phyloP scores from a whole-genome alignment of 2,888 invertebrate species.

The Lasioglossum lativentre region DNA sequence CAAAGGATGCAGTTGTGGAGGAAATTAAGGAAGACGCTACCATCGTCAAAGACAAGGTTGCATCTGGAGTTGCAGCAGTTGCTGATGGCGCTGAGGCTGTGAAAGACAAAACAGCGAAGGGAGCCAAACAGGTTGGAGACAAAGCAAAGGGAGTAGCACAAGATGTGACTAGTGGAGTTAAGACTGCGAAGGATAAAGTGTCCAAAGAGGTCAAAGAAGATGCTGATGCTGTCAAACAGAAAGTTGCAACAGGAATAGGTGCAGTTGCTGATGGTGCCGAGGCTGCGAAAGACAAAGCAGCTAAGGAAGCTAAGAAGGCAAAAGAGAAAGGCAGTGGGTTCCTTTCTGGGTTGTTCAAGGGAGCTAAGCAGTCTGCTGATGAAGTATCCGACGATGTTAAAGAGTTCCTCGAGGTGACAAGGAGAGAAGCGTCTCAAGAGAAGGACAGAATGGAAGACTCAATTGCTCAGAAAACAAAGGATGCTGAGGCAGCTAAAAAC shows the following conservation, averaged over 20 bases:
- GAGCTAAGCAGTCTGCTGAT: constrained; percentile 70
- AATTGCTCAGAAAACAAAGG: constrained; percentile 49
- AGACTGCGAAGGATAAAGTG: constrained; percentile 41
- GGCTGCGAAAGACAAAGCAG: constrained; percentile 13
- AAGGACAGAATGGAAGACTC: constrained; percentile 64
- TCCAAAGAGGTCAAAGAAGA: constrained; percentile 72
- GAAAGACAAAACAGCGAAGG: constrained; percentile 39
- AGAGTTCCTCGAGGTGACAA: constrained; percentile 76
- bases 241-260: constrained; percentile 25
- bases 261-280: constrained; percentile 81
- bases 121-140: constrained; percentile 27
- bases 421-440: constrained; percentile 69
- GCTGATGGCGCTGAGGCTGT: constrained; percentile 5
- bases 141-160: constrained; percentile 8
- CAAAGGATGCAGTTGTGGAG: constrained; percentile 67
- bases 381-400: constrained; percentile 69
- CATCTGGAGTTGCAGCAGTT: constrained; percentile 3
- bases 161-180: background rate
- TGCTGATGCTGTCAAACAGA: constrained; percentile 50
- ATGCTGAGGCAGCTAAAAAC: constrained; percentile 19
- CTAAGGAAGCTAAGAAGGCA: constrained; percentile 56
- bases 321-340: constrained; percentile 78
- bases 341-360: constrained; percentile 70
- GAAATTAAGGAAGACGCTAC: constrained; percentile 70
- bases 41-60: constrained; percentile 57